Conservation (phyloP, 2,888 invertebrate genomes). For the Mellilla xanthometata region DNA sequence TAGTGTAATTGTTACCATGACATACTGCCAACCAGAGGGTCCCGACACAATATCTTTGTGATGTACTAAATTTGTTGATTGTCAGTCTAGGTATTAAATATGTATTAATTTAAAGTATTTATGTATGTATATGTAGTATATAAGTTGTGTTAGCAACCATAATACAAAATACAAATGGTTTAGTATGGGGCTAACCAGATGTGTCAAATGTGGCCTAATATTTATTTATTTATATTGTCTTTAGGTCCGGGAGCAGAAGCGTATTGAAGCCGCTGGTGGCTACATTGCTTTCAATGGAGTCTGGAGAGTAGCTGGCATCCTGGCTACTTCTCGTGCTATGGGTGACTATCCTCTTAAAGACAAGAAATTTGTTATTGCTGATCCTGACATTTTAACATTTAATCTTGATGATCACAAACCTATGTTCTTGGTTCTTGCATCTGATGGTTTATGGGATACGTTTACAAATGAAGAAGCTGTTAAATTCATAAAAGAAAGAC, state of each 20-base stretch:
- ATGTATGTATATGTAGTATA: no score
- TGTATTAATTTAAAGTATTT: no score
- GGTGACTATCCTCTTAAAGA: conserved; percentile 98
- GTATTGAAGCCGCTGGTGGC: conserved; percentile 97
- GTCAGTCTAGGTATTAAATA: no score
- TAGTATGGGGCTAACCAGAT: no score
- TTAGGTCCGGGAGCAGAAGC: conserved; percentile 92
- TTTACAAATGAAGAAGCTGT: conserved; percentile 97
- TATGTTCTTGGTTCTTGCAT: conserved; percentile 94
- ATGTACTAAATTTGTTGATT: no score
- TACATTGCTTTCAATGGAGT: conserved; percentile 97
- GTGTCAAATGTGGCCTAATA: no score
- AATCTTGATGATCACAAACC: conserved; percentile 93
- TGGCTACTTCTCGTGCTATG: conserved; percentile 96
- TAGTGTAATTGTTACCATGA: no score
- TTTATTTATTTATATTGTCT: no score
- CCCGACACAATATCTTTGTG: no score
- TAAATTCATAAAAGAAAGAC: conserved; percentile 91
- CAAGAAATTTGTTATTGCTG: conserved; percentile 95
- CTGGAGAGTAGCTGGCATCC: conserved; percentile 97
- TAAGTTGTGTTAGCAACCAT: no score
- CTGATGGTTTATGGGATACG: conserved; percentile 98
- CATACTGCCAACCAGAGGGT: no score
- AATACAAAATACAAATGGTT: no score
- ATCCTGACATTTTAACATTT: conserved; percentile 97